phyloP scores from a whole-genome alignment of 2,797 vertebrate genomes.

The Agapornis canus region DNA sequence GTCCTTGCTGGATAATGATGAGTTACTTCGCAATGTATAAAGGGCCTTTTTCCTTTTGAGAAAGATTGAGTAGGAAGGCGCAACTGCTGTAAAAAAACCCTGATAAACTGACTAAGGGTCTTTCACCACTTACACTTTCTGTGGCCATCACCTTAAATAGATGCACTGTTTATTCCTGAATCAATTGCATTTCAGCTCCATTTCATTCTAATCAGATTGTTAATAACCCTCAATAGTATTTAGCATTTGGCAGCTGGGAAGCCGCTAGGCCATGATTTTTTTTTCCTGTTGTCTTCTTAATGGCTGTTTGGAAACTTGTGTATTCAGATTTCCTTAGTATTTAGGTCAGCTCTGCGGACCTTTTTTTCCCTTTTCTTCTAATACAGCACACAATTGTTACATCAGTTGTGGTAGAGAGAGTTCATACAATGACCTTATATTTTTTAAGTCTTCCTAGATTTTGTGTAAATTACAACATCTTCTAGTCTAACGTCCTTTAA shows the following conservation, averaged over 20 bases:
- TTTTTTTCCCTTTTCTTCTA: background rate
- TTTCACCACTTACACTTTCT: conserved; percentile 39
- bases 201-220: conserved; percentile 73
- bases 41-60: background rate
- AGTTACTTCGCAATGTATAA: background rate
- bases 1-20: background rate
- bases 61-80: background rate
- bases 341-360: background rate
- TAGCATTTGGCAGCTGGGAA: conserved; percentile 51
- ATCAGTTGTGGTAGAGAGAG: background rate
- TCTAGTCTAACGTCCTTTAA: background rate
- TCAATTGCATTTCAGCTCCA: conserved; percentile 68
- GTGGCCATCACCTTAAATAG: conserved; percentile 46
- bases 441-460: background rate
- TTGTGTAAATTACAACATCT: background rate
- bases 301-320: conserved; percentile 45
- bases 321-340: background rate
- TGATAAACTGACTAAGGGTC: conserved; percentile 6
- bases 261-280: conserved; percentile 9
- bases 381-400: background rate
- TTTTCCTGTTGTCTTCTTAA: conserved; percentile 48
- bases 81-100: background rate
- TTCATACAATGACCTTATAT: background rate
- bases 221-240: conserved; percentile 65
- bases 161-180: conserved; percentile 68